Conservation (phyloP, 2,797 vertebrate species). For the Protosalanx chinensis region DNA sequence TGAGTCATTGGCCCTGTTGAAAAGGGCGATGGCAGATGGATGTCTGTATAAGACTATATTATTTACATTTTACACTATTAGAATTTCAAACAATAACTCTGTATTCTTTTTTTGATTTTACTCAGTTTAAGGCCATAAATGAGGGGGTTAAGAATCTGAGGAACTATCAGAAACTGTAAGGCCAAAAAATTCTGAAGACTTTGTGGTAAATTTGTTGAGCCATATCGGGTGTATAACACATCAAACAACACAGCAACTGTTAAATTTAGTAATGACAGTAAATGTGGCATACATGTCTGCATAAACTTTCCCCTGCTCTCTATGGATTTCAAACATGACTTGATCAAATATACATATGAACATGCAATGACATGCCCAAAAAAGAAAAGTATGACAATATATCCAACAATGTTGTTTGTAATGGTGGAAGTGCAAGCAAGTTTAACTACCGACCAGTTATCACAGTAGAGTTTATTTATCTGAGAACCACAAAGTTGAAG, state of each 20-base stretch:
- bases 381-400: slow-evolving; percentile 9
- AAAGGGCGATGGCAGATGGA: too few species aligned
- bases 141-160: slow-evolving; percentile 11
- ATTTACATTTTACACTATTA: background rate
- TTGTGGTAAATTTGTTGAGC: background rate
- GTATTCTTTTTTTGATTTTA: background rate
- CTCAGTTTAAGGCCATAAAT: slow-evolving; percentile 7
- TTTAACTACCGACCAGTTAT: slow-evolving; percentile 50
- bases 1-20: too few species aligned
- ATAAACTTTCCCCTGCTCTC: slow-evolving; percentile 10
- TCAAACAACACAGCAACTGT: slow-evolving; percentile 2
- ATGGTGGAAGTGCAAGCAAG: slow-evolving; percentile 34
- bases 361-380: background rate
- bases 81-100: background rate
- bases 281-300: slow-evolving; percentile 14
- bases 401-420: background rate
- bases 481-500: slow-evolving; percentile 40
- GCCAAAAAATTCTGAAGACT: slow-evolving; percentile 1
- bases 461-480: slow-evolving; percentile 51
- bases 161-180: slow-evolving; percentile 4
- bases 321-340: slow-evolving; percentile 4
- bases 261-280: background rate
- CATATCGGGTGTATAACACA: slow-evolving; percentile 3
- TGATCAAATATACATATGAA: slow-evolving; percentile 11
- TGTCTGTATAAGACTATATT: background rate